Conservation (phyloP, 2,113 vertebrate genomes). For the Redunca redunca region DNA sequence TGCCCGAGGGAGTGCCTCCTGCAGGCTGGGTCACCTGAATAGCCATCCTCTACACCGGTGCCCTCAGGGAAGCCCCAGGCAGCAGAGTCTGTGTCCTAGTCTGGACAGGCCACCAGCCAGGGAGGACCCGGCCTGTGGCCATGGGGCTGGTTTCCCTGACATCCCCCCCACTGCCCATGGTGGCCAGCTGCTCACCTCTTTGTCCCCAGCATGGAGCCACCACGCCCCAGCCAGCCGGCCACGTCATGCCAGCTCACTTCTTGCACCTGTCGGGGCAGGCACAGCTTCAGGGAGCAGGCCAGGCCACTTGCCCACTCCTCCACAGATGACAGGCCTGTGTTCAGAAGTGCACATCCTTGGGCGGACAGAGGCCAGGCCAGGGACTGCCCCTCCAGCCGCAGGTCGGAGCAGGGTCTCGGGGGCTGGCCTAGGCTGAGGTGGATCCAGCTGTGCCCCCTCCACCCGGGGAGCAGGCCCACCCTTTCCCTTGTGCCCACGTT, state of each 20-base stretch:
- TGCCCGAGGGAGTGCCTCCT: neutral
- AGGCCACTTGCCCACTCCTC: fast-evolving
- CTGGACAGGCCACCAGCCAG: neutral
- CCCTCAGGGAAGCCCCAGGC: neutral
- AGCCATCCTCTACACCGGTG: neutral
- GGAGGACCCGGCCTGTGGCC: neutral
- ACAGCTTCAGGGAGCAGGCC: fast-evolving
- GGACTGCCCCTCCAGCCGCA: fast-evolving
- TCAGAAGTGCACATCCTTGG: neutral
- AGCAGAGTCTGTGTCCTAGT: neutral
- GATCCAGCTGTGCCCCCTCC: neutral
- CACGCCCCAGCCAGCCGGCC: slow-evolving; percentile 95
- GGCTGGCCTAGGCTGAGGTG: neutral
- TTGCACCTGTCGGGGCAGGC: slow-evolving; percentile 77
- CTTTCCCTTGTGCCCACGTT: fast-evolving
- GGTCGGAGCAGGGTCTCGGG: neutral
- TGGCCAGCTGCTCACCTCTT: slow-evolving; percentile 85
- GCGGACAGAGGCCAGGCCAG: neutral
- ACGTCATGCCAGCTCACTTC: slow-evolving; percentile 91
- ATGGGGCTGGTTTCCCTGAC: fast-evolving
- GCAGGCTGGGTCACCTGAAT: fast-evolving
- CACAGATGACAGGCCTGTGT: neutral
- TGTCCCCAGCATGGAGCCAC: slow-evolving; percentile 94
- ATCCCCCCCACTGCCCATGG: fast-evolving
- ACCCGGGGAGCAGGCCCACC: neutral